A percentile compares a stretch with the other conserved stretches of the same genome.
These are phyloP conservation scores for Orthosia gothica DNA, from an alignment of 2,888 invertebrate species.

Conservation along the genomic window DNA sequence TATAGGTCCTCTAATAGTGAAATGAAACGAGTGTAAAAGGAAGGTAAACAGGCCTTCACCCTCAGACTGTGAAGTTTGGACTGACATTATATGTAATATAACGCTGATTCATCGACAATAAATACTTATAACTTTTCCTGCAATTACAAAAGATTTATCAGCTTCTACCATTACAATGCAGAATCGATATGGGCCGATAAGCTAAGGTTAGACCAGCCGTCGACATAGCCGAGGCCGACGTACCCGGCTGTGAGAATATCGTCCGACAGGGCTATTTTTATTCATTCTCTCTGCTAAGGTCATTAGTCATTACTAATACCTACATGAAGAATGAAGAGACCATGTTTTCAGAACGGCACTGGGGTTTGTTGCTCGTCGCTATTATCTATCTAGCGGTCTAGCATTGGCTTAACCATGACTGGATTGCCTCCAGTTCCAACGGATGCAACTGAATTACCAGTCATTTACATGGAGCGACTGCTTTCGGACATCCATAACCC, in stretches of 20 bases:
- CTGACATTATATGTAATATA: neutral
- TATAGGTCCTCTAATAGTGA: neutral
- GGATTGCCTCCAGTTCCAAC: neutral
- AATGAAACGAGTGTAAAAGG: neutral
- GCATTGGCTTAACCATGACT: neutral
- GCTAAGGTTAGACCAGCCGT: conserved; percentile 19
- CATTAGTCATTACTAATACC: conserved; percentile 7
- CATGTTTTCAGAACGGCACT: neutral
- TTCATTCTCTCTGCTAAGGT: conserved; percentile 12
- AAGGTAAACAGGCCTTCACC: neutral
- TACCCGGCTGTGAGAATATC: conserved; percentile 35
- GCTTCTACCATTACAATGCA: neutral
- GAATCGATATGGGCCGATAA: neutral
- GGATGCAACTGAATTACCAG: neutral
- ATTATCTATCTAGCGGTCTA: neutral
- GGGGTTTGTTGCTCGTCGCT: neutral
- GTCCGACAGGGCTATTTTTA: conserved; percentile 35
- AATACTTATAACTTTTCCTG: neutral
- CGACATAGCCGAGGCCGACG: conserved; percentile 16
- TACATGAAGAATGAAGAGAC: neutral
- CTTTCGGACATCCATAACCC: too few species aligned
- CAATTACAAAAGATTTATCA: neutral
- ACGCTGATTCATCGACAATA: conserved; percentile 2
- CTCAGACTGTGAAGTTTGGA: conserved; percentile 3
- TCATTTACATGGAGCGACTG: too few species aligned